Percentiles rank a stretch among this genome's conserved stretches.
Evolutionary conservation across 2,797 vertebrate species (phyloP).

Genomic region (Sphenodon punctatus): DNA sequence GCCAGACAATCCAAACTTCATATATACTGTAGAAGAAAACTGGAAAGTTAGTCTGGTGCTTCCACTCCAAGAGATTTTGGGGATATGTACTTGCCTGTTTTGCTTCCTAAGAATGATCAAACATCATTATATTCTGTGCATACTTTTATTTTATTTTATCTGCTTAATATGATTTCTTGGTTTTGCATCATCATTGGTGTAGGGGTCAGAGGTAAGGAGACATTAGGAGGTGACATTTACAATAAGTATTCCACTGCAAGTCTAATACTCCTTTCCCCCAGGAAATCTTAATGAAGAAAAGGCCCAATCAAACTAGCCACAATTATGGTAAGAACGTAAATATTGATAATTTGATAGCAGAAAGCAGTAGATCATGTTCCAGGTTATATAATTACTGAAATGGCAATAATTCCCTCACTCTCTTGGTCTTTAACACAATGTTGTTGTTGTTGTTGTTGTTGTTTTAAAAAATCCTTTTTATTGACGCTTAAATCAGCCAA

Average conservation of each 20-base stretch:
- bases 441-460: too few species aligned
- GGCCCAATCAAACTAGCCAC: slow-evolving; percentile 8
- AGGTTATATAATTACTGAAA: background rate
- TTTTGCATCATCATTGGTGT: too few species aligned
- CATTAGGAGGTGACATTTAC: too few species aligned
- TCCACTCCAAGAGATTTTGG: accelerated
- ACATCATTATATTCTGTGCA: too few species aligned
- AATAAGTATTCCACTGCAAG: background rate
- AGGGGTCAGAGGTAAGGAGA: too few species aligned
- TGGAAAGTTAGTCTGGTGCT: background rate
- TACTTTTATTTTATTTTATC: too few species aligned
- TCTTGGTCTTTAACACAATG: background rate
- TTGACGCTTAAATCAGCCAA: background rate
- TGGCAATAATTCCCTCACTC: background rate
- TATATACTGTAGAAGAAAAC: background rate
- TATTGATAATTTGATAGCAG: accelerated
- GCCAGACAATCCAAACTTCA: slow-evolving; percentile 16
- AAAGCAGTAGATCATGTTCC: background rate
- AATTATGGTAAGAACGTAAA: background rate
- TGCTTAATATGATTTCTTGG: too few species aligned
- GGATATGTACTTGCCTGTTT: too few species aligned
- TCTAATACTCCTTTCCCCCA: background rate
- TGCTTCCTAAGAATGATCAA: too few species aligned
- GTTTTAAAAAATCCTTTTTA: accelerated
- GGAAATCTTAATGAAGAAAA: background rate